A percentile compares a stretch with the other conserved stretches of the same genome.
phyloP scores from a whole-genome alignment of 2,113 vertebrate genomes.

The Plecturocebus donacophilus region DNA sequence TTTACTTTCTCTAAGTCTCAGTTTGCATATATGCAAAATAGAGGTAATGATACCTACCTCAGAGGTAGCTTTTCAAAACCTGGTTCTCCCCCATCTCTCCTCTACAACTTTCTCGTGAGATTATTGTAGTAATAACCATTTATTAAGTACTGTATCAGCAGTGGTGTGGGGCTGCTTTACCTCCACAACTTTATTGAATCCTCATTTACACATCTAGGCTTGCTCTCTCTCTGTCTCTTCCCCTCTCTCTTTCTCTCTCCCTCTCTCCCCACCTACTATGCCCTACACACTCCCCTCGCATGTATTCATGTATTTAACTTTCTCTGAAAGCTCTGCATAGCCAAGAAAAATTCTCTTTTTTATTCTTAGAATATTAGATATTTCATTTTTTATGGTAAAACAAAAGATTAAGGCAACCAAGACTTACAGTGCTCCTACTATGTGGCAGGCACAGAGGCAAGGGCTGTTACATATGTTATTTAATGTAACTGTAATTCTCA shows the following conservation, averaged over 20 bases:
- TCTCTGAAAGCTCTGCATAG: neutral
- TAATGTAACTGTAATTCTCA: slow-evolving; percentile 46
- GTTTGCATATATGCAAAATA: neutral
- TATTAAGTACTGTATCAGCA: neutral
- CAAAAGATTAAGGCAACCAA: neutral
- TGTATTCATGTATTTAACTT: neutral
- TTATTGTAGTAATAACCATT: neutral
- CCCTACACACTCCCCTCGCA: neutral
- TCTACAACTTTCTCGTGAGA: neutral
- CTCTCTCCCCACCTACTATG: neutral
- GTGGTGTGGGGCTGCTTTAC: neutral
- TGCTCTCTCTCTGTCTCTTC: neutral
- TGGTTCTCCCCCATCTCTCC: neutral
- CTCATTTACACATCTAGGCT: neutral
- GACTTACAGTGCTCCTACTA: neutral
- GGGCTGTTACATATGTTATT: neutral
- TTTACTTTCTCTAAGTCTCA: neutral
- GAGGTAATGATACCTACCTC: neutral
- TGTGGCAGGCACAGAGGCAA: neutral
- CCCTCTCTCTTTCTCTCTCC: neutral
- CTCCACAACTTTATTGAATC: neutral
- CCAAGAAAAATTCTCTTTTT: neutral
- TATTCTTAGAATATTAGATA: neutral
- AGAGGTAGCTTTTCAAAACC: neutral
- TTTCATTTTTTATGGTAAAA: neutral